A percentile compares a stretch with the other conserved stretches of the same genome.
Evolutionary conservation across 2,113 vertebrate species (phyloP).

Genomic region (Aythya baeri): DNA sequence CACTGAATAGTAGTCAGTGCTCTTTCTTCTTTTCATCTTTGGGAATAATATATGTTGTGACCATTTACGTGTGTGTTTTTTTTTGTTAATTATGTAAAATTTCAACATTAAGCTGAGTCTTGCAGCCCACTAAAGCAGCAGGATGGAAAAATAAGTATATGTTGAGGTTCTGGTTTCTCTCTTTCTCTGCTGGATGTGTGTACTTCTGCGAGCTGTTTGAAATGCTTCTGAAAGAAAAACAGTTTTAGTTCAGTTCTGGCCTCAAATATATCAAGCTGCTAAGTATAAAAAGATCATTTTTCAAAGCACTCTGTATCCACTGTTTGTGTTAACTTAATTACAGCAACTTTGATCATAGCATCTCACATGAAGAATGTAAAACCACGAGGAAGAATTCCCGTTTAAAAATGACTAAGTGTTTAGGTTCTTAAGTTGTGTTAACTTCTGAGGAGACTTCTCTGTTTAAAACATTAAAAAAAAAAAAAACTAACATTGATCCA

Average conservation of each 20-base stretch:
- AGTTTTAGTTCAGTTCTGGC: neutral
- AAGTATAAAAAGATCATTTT: neutral
- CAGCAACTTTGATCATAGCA: neutral
- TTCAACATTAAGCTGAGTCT: neutral
- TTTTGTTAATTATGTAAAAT: neutral
- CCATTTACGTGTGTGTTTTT: neutral
- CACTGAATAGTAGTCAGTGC: neutral
- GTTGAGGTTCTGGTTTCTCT: neutral
- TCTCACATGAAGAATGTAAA: neutral
- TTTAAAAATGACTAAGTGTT: neutral
- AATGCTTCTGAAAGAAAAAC: neutral
- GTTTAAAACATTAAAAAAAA: neutral
- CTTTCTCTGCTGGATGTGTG: neutral
- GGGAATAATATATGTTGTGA: neutral
- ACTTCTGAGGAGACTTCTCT: neutral
- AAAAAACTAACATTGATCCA: neutral
- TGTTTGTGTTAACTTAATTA: conserved; percentile 27
- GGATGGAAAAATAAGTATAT: neutral
- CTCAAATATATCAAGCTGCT: neutral
- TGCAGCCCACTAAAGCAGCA: neutral
- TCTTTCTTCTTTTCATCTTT: neutral
- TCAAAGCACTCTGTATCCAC: neutral
- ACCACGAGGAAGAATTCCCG: neutral
- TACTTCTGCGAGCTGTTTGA: neutral
- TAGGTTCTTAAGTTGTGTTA: neutral